phyloP scores from a whole-genome alignment of 2,797 vertebrate species.

The Clarias laeviceps region DNA sequence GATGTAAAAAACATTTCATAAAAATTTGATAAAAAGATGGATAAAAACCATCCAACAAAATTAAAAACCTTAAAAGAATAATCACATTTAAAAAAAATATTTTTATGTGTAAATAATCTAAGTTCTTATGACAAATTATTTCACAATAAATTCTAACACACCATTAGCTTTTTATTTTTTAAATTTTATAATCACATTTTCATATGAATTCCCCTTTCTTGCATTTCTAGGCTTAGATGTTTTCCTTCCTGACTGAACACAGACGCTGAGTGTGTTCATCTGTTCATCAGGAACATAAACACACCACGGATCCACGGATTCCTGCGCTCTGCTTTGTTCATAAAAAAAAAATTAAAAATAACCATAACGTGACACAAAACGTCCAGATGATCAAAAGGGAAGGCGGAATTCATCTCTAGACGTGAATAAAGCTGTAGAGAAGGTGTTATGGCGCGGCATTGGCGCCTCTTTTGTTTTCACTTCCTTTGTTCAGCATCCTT shows the following conservation, averaged over 20 bases:
- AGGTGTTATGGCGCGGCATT: background rate
- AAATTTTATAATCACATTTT: background rate
- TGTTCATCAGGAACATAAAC: constrained; percentile 5
- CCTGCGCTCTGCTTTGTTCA: background rate
- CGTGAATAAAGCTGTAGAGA: background rate
- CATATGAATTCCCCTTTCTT: background rate
- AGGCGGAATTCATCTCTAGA: background rate
- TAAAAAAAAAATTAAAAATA: background rate
- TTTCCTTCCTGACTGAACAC: background rate
- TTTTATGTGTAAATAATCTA: background rate
- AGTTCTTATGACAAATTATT: background rate
- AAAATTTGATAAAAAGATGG: background rate
- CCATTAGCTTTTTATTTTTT: background rate
- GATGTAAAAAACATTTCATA: no score
- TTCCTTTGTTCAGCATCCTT: constrained; percentile 77
- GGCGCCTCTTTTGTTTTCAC: constrained; percentile 61
- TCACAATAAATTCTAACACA: background rate
- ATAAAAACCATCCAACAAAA: no score
- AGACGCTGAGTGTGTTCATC: constrained; percentile 18
- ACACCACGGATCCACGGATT: constrained; percentile 8
- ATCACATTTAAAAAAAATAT: background rate
- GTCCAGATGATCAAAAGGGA: background rate
- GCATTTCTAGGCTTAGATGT: background rate
- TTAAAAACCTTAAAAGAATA: background rate
- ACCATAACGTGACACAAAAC: background rate